phyloP scores from a whole-genome alignment of 2,797 vertebrate species.

The Tangara arthus region DNA sequence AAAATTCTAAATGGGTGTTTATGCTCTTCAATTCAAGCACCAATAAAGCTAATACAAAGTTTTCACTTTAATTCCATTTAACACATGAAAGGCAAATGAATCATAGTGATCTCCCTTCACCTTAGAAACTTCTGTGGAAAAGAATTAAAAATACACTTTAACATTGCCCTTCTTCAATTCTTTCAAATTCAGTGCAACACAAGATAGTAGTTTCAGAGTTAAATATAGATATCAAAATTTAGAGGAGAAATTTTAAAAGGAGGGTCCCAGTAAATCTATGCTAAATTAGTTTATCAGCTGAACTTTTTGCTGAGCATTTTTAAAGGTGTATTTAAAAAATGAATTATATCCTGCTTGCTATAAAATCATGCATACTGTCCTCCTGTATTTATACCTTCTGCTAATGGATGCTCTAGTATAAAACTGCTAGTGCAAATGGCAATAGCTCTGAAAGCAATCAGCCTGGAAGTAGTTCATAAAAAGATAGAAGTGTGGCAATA shows the following conservation, averaged over 20 bases:
- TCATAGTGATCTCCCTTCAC: not conserved
- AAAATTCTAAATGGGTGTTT: not conserved
- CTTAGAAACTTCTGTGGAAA: not conserved
- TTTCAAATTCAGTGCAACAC: not conserved
- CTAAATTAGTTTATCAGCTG: not conserved
- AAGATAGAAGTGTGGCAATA: not conserved
- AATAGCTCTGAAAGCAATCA: not conserved
- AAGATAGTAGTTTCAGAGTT: not conserved
- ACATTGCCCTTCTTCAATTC: not conserved
- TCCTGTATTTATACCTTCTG: not conserved
- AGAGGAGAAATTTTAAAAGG: not conserved
- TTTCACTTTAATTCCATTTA: not conserved
- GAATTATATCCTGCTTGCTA: not conserved
- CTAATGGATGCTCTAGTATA: not conserved
- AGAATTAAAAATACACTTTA: not conserved
- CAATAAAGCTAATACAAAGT: not conserved
- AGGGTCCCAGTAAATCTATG: not conserved
- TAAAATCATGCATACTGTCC: not conserved
- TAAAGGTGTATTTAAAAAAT: not conserved
- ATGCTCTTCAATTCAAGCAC: not conserved
- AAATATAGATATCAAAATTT: not conserved
- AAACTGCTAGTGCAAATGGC: not conserved
- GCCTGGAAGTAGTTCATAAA: not conserved
- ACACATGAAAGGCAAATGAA: not conserved
- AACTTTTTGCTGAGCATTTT: not conserved